Evolutionary conservation across 2,888 invertebrate species (phyloP).

Genomic region (Cylindroiulus punctatus): DNA sequence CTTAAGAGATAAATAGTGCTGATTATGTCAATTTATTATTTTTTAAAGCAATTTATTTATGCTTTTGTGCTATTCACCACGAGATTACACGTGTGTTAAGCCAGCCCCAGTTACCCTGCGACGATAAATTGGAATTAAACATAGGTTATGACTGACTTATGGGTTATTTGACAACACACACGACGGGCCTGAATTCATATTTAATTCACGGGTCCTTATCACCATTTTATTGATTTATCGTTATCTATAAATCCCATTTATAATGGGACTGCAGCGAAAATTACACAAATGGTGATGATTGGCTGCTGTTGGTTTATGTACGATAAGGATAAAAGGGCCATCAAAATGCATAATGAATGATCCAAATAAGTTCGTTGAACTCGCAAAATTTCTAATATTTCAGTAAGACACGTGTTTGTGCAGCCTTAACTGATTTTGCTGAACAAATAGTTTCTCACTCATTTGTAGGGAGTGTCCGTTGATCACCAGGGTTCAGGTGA

Average conservation of each 20-base stretch:
- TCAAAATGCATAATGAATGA: constrained; percentile 6
- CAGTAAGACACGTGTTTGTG: background rate
- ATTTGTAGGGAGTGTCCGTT: background rate
- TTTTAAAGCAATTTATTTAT: background rate
- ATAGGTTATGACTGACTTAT: background rate
- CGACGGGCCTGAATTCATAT: background rate
- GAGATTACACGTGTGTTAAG: background rate
- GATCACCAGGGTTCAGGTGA: background rate
- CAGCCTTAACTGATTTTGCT: background rate
- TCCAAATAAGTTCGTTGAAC: constrained; percentile 18
- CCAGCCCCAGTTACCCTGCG: background rate
- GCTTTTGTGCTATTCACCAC: constrained; percentile 18
- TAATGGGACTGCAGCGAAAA: constrained; percentile 17
- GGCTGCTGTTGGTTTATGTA: background rate
- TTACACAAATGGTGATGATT: constrained; percentile 18
- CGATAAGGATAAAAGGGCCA: constrained; percentile 11
- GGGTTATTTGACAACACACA: background rate
- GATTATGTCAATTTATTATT: background rate
- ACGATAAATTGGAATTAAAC: constrained; percentile 1
- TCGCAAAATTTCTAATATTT: background rate
- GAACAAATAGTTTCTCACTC: background rate
- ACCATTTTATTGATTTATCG: constrained; percentile 10
- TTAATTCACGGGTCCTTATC: constrained; percentile 1
- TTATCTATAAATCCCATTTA: constrained; percentile 18
- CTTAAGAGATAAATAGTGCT: background rate